phyloP scores from a whole-genome alignment of 2,113 vertebrate species.

The Platichthys flesus region DNA sequence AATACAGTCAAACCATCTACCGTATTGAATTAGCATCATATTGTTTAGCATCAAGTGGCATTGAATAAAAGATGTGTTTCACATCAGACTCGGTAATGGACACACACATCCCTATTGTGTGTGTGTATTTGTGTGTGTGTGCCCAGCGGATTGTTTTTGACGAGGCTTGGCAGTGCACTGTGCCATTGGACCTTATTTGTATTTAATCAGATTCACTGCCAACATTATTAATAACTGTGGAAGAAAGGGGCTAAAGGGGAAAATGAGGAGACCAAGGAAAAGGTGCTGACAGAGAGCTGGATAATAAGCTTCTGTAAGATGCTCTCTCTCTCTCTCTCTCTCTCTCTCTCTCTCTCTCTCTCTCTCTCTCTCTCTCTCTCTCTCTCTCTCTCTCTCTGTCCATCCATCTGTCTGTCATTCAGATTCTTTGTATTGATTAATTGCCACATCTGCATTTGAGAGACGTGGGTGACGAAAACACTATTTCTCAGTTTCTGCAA shows the following conservation, averaged over 20 bases:
- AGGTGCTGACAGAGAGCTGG: constrained; percentile 70
- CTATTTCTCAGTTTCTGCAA: not conserved
- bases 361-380: too few species aligned
- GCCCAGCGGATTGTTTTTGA: not conserved
- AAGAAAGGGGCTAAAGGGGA: constrained; percentile 59
- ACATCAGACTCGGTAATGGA: not conserved
- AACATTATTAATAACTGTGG: constrained; percentile 77
- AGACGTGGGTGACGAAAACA: not conserved
- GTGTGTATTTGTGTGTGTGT: not conserved
- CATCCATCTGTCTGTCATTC: constrained; percentile 5
- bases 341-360: too few species aligned
- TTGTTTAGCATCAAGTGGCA: too few species aligned
- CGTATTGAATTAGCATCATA: too few species aligned
- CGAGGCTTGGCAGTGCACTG: constrained; percentile 33
- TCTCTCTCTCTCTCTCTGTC: too few species aligned
- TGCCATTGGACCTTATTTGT: constrained; percentile 46
- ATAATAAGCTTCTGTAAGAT: constrained; percentile 71
- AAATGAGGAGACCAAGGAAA: constrained; percentile 51
- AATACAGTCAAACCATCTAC: too few species aligned
- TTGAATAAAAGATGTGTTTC: too few species aligned
- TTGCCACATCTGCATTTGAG: constrained; percentile 10
- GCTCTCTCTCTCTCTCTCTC: not conserved
- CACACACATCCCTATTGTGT: too few species aligned
- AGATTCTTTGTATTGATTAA: constrained; percentile 18
- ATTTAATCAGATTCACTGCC: constrained; percentile 76